phyloP scores from a whole-genome alignment of 2,113 vertebrate species.

The Tylochromis polylepis region DNA sequence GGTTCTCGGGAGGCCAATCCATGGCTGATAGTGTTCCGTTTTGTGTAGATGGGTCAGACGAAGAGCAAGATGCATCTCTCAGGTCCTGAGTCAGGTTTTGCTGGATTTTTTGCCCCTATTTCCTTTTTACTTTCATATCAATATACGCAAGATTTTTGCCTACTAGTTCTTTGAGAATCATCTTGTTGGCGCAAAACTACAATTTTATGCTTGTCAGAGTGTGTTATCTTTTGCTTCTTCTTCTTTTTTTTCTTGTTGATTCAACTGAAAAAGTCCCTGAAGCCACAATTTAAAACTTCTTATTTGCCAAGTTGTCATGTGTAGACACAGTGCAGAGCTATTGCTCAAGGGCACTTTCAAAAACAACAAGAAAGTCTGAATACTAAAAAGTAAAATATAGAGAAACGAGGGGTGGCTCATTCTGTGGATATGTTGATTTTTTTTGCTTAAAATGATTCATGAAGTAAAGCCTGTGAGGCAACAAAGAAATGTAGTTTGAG shows the following conservation, averaged over 20 bases:
- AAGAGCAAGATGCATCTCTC: neutral
- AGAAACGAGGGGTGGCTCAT: too few relatives aligned
- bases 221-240: neutral
- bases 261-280: neutral
- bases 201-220: neutral
- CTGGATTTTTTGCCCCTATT: neutral
- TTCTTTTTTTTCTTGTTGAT: too few relatives aligned
- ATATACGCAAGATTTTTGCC: fast-evolving
- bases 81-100: neutral
- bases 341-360: too few relatives aligned
- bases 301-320: neutral
- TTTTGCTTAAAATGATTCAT: neutral
- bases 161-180: neutral
- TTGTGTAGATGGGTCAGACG: neutral
- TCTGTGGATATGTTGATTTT: neutral
- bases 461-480: too few relatives aligned
- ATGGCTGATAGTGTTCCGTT: neutral
- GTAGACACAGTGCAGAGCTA: neutral
- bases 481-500: too few relatives aligned
- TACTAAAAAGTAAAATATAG: too few relatives aligned
- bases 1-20: neutral
- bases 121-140: neutral
- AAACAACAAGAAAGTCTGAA: too few relatives aligned
- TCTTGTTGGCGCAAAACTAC: neutral
- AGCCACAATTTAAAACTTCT: neutral